Evolutionary conservation across 1,140 invertebrate species (phyloP).

Genomic region (Tetragonula clypearis): DNA sequence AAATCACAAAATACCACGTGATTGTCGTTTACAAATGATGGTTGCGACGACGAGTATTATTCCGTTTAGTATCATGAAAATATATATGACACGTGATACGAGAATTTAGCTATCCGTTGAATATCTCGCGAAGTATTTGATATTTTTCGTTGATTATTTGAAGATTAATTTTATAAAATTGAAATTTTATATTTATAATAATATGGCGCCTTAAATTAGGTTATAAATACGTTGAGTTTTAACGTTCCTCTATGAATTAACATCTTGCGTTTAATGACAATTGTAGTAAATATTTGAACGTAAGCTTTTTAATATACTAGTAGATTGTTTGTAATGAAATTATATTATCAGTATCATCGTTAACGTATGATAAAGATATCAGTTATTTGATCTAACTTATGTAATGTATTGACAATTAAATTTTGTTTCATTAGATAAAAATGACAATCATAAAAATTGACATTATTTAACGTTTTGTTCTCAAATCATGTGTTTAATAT

Average conservation of each 20-base stretch:
- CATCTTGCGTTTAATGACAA: neutral
- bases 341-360: neutral
- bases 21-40: conserved; percentile 61
- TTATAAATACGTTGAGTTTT: conserved; percentile 31
- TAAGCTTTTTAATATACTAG: conserved; percentile 1
- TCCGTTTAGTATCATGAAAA: conserved; percentile 16
- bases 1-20: conserved; percentile 56
- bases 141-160: neutral
- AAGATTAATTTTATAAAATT: conserved; percentile 3
- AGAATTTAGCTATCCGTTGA: neutral
- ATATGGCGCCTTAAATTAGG: conserved; percentile 25
- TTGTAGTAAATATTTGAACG: neutral
- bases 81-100: neutral
- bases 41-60: conserved; percentile 42
- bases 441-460: neutral
- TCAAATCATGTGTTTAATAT: neutral
- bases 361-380: neutral
- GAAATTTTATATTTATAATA: neutral
- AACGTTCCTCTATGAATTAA: conserved; percentile 7
- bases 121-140: neutral
- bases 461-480: neutral
- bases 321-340: neutral
- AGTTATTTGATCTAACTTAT: neutral
- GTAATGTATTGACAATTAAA: neutral
- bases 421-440: neutral